Conservation (phyloP, 2,113 vertebrate genomes). For the Phrynosoma platyrhinos region DNA sequence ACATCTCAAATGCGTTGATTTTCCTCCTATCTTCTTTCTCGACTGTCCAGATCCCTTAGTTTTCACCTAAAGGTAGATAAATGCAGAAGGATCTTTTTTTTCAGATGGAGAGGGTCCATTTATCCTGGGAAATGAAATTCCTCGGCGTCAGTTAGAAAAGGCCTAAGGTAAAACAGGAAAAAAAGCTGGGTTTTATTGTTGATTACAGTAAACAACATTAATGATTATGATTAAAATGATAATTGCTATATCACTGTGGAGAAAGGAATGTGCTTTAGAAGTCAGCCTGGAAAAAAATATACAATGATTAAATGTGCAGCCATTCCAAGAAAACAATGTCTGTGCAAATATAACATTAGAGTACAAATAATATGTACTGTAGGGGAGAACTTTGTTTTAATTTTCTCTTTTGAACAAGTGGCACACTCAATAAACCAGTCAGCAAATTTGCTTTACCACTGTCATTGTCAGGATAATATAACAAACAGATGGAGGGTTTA, state of each 20-base stretch:
- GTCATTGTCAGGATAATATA: slow-evolving; percentile 64
- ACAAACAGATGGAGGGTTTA: slow-evolving; percentile 71
- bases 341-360: slow-evolving; percentile 61
- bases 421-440: slow-evolving; percentile 65
- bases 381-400: slow-evolving; percentile 63
- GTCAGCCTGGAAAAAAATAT: slow-evolving; percentile 35
- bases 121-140: background rate
- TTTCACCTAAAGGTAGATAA: background rate
- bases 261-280: slow-evolving; percentile 39
- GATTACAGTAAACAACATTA: slow-evolving; percentile 47
- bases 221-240: slow-evolving; percentile 42
- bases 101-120: background rate
- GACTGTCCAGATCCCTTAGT: no score
- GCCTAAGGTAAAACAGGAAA: slow-evolving; percentile 36
- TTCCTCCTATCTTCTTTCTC: no score
- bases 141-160: background rate
- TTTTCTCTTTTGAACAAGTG: slow-evolving; percentile 61
- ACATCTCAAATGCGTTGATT: no score
- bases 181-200: background rate
- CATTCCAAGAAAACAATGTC: slow-evolving; percentile 45
- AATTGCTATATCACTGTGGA: slow-evolving; percentile 50
- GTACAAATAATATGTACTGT: slow-evolving; percentile 60
- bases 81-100: slow-evolving; percentile 14
- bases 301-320: slow-evolving; percentile 41
- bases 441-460: slow-evolving; percentile 67